Base-by-base conservation (phyloP, 1,140 invertebrate species). In the Charaxes varanes region DNA sequence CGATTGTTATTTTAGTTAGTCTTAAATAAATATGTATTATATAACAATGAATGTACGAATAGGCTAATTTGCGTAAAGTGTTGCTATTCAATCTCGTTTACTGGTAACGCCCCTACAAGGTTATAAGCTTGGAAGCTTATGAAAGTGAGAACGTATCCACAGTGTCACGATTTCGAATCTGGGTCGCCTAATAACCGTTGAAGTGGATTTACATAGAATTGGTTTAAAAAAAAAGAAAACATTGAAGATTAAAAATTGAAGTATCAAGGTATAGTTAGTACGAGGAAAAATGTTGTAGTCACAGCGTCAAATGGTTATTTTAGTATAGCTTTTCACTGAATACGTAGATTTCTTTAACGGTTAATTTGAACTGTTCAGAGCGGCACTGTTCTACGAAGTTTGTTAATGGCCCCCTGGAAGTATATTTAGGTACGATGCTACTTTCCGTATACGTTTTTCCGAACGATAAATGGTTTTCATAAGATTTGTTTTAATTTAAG, bases 111-210 rank as follows among this genome's bases (percentile, higher is more conserved):
- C 35, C 28, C 41, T 41, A 44, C 41, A 41, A 43, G 47, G 41
- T 26, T 36, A 43, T 46, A 11, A 31, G 33, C 24, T 48, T 36
- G 10, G n/a, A 40, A 47, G 33, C 44, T 44, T 51, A 51, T 32
- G 46, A 51, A 51, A 53, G 44, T 41, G 42, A 47, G 37, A 30
- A 30, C 30, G 37, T 45, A 45, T 44, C 30, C 28, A 26, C 28
- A 22, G 34, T 38, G 38, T 49, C 40, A 17, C 21, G 19, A 16
- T 12, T 41, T 45, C 10, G 36, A 38, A 51, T 51, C 48, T 51
- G 36, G 48, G 37, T 42, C 38, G 38, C 14, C 5, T 24, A 26
- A 26, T 30, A 37, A 45, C 34, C 38, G 35, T 45, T 33, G 42
- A 34, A 45, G 38, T 32, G 18, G 17, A 28, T 38, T 22, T 28